Evolutionary conservation across 1,140 invertebrate genomes (phyloP).

Genomic region (Drosophila elegans): DNA sequence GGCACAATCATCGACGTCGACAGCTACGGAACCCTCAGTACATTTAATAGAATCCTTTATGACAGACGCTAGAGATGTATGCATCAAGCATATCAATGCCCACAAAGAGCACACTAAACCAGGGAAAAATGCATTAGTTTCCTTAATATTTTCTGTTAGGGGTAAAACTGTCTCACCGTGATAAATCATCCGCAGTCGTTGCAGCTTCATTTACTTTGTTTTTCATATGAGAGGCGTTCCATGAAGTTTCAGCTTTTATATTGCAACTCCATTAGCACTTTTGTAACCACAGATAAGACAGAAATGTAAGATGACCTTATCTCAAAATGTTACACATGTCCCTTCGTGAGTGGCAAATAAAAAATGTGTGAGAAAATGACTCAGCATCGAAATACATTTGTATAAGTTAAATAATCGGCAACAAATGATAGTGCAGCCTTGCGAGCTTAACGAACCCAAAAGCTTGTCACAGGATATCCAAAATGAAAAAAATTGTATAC

Average conservation of each 20-base stretch:
- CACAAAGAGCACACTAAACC: constrained; percentile 15
- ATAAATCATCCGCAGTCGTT: constrained; percentile 12
- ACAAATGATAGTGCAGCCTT: background rate
- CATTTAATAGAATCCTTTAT: constrained; percentile 6
- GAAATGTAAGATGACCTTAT: constrained; percentile 2
- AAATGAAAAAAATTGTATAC: background rate
- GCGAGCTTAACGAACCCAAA: too few relatives aligned
- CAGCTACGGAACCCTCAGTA: constrained; percentile 37
- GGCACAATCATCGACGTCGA: constrained; percentile 36
- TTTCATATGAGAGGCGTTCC: background rate
- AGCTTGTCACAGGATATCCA: background rate
- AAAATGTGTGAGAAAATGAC: constrained; percentile 1
- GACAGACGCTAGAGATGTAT: background rate
- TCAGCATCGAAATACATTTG: constrained; percentile 3
- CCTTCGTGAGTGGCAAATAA: constrained; percentile 25
- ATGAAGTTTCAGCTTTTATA: constrained; percentile 43
- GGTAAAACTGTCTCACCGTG: constrained; percentile 25
- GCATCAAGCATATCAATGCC: constrained; percentile 2
- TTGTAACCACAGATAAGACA: constrained; percentile 32
- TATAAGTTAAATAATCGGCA: constrained; percentile 3
- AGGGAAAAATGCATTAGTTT: background rate
- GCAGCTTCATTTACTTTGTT: constrained; percentile 26
- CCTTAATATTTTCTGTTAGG: background rate
- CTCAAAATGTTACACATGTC: constrained; percentile 26
- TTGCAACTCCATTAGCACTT: constrained; percentile 21